A percentile compares a stretch with the other conserved stretches of the same genome.
phyloP scores from a whole-genome alignment of 1,140 invertebrate genomes.

The Carposina sasakii region DNA sequence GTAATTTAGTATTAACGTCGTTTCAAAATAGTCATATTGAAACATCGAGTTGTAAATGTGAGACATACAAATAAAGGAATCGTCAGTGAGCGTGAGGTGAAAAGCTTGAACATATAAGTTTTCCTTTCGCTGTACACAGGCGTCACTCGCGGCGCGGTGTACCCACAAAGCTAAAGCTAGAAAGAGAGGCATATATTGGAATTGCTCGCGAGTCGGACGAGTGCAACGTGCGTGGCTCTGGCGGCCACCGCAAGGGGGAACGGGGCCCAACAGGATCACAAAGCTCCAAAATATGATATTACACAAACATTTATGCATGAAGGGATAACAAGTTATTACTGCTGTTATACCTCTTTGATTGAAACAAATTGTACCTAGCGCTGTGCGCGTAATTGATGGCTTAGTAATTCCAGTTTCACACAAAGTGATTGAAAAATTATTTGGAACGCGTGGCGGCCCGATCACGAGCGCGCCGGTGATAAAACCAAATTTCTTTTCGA shows the following conservation, averaged over 20 bases:
- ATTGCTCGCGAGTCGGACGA: slow-evolving; percentile 20
- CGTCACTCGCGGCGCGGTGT: slow-evolving; percentile 24
- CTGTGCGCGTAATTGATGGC: no score
- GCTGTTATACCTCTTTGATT: slow-evolving; percentile 47
- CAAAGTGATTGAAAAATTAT: no score
- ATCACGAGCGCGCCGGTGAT: slow-evolving; percentile 32
- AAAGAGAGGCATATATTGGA: slow-evolving; percentile 35
- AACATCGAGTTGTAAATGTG: no score
- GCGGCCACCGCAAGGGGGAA: slow-evolving; percentile 32
- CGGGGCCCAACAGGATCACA: slow-evolving; percentile 37
- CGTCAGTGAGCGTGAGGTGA: no score
- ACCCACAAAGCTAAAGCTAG: slow-evolving; percentile 43
- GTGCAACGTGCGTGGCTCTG: slow-evolving; percentile 35
- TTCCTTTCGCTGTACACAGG: slow-evolving; percentile 23
- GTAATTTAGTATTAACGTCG: no score
- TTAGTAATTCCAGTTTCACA: no score
- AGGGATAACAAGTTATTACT: slow-evolving; percentile 61
- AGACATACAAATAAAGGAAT: no score
- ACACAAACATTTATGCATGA: slow-evolving; percentile 69
- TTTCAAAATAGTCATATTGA: no score
- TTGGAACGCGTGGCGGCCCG: slow-evolving; percentile 9
- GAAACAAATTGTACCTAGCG: no score
- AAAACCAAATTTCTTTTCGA: slow-evolving; percentile 35
- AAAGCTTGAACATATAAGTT: no score
- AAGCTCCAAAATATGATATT: slow-evolving; percentile 65